Base-by-base conservation (phyloP, 1,140 invertebrate genomes). In the Drosophila quadrilineata region DNA sequence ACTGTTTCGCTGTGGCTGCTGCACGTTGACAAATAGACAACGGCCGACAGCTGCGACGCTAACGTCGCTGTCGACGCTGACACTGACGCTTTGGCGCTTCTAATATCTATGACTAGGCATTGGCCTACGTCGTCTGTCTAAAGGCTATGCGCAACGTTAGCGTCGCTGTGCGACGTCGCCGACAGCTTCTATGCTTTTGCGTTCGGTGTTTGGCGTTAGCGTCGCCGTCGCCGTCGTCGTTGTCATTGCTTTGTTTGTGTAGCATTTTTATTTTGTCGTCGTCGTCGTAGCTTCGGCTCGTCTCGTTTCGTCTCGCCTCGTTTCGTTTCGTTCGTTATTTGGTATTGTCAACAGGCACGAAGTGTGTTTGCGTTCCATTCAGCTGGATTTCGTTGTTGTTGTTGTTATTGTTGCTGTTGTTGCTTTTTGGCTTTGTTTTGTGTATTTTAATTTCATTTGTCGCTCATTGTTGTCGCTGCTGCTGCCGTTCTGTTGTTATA, bases 361-460 rank as follows among this genome's bases (percentile, higher is more conserved):
- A 53, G 60, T 46, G 57, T 59, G 52, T 52, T n/a, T n/a, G 49
- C 66, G 49, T 35, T 59, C 14, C 45, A 38, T 50, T 41, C 17
- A n/a, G 35, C 54, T 70, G 67, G 67, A 70, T 70, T 70, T n/a
- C n/a, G n/a, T n/a, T n/a, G n/a, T n/a, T n/a, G n/a, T n/a, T n/a
- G n/a, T n/a, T n/a, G n/a, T n/a, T n/a, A n/a, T n/a, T n/a, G n/a
- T n/a, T 54, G 33, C 59, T 65, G 52, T 69, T 65, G 60, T 71
- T 60, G 48, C 35, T 16, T 31, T 66, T 66, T 53, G 62, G 54
- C 63, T 71, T 71, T n/a, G n/a, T n/a, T 53, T 49, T 66, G 63
- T 45, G 63, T 62, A 66, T 66, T 71, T 66, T 59, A 59, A 71
- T 66, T 71, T 66, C 43, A 50, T 54, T 71, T 54, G 28, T 62